Conservation (phyloP, 2,888 invertebrate genomes). For the Melipona bicolor region DNA sequence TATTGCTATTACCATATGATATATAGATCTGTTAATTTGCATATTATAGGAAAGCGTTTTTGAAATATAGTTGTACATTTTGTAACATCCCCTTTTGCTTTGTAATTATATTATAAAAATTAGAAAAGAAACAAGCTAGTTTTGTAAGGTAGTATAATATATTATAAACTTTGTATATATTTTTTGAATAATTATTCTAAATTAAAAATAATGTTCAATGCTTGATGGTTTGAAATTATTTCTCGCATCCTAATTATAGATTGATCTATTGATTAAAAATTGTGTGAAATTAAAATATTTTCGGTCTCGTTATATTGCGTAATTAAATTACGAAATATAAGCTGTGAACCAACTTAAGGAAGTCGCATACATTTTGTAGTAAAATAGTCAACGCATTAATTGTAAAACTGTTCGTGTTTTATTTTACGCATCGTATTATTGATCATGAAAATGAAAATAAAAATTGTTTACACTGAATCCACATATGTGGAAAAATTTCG, state of each 20-base stretch:
- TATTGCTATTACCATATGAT: slow-evolving; percentile 55
- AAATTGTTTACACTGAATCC: neutral
- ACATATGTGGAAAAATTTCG: neutral
- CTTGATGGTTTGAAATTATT: slow-evolving; percentile 63
- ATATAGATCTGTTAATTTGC: slow-evolving; percentile 71
- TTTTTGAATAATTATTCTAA: slow-evolving; percentile 83
- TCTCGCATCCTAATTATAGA: neutral
- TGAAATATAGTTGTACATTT: slow-evolving; percentile 81
- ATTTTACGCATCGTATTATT: neutral
- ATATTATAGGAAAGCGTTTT: slow-evolving; percentile 72
- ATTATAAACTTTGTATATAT: slow-evolving; percentile 81
- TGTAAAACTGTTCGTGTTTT: neutral
- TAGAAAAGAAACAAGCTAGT: slow-evolving; percentile 75
- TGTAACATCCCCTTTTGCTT: slow-evolving; percentile 80
- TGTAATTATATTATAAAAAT: slow-evolving; percentile 80
- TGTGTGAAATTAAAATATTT: neutral
- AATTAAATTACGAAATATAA: neutral
- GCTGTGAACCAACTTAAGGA: neutral
- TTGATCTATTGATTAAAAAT: neutral
- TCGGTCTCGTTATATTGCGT: neutral
- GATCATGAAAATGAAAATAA: neutral
- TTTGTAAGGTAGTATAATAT: slow-evolving; percentile 81
- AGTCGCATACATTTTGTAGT: neutral
- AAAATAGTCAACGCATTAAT: neutral
- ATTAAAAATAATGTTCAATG: slow-evolving; percentile 82